These are phyloP conservation scores for Pogonocherus hispidulus DNA, from an alignment of 2,888 invertebrate genomes.

Conservation along the genomic window DNA sequence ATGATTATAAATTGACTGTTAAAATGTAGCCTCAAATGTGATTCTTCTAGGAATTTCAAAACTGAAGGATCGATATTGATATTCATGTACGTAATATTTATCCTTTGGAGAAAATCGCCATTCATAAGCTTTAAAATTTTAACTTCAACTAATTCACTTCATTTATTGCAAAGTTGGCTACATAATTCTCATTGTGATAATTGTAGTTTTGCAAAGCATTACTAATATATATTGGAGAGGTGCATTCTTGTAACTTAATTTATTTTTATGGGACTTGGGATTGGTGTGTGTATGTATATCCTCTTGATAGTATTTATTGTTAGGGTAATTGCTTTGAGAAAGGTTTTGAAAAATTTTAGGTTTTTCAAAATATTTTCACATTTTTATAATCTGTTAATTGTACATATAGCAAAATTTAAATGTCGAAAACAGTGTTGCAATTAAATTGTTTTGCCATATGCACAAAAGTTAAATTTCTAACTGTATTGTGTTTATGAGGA, in stretches of 20 bases:
- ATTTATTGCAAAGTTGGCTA: constrained; percentile 1
- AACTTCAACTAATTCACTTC: too few species aligned
- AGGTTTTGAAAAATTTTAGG: constrained; percentile 28
- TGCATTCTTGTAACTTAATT: constrained; percentile 58
- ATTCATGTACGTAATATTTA: too few species aligned
- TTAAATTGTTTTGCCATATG: constrained; percentile 55
- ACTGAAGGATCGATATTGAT: too few species aligned
- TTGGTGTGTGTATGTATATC: constrained; percentile 31
- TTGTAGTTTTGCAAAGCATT: constrained; percentile 29
- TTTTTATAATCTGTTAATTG: constrained; percentile 50
- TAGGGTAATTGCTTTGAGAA: constrained; percentile 41
- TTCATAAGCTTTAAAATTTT: too few species aligned
- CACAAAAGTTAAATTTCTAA: constrained; percentile 44
- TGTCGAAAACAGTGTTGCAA: constrained; percentile 11
- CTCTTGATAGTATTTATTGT: constrained; percentile 50
- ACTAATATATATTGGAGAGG: constrained; percentile 46
- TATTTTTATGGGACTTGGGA: constrained; percentile 36
- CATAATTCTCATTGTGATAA: constrained; percentile 35
- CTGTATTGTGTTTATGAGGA: constrained; percentile 37
- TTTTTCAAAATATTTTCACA: constrained; percentile 30
- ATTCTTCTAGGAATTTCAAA: too few species aligned
- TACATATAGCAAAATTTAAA: constrained; percentile 54
- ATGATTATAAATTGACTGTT: too few species aligned
- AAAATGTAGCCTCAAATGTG: too few species aligned
- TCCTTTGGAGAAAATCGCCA: too few species aligned